These are phyloP conservation scores for Linepithema humile DNA, from an alignment of 1,140 invertebrate genomes.

Conservation along the genomic window DNA sequence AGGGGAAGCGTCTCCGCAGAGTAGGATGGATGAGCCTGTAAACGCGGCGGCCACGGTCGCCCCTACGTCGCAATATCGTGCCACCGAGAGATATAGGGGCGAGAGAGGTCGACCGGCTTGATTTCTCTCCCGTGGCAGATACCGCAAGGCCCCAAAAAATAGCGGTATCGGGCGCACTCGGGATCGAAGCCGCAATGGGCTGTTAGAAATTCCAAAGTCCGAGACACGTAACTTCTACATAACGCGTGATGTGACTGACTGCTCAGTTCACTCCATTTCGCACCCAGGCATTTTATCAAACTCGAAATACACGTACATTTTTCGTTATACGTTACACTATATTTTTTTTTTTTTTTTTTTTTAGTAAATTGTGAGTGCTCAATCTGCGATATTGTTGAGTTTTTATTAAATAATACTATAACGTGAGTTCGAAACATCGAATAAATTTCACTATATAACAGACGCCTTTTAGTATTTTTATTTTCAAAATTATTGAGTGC, in stretches of 20 bases:
- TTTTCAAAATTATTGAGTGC: neutral
- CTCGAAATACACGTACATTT: neutral
- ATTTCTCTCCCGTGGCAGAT: constrained; percentile 56
- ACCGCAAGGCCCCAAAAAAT: constrained; percentile 6
- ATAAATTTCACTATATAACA: neutral
- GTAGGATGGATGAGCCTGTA: constrained; percentile 68
- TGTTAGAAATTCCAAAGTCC: neutral
- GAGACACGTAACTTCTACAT: neutral
- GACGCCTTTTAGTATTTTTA: neutral
- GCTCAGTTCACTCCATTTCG: neutral
- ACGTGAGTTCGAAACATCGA: neutral
- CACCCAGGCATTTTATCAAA: neutral
- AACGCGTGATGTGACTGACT: neutral
- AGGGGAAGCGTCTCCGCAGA: constrained; percentile 44
- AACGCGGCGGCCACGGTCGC: constrained; percentile 58
- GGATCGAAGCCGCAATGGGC: neutral
- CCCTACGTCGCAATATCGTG: constrained; percentile 63
- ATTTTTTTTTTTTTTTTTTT: no score
- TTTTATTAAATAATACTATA: neutral
- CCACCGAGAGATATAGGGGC: constrained; percentile 53
- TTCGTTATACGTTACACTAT: neutral
- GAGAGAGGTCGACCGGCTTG: constrained; percentile 20
- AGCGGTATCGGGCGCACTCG: neutral
- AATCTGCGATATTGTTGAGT: constrained; percentile 4
- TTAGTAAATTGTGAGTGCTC: neutral